These are phyloP conservation scores for Centruroides vittatus DNA, from an alignment of 1,140 invertebrate genomes.

Conservation along the genomic window DNA sequence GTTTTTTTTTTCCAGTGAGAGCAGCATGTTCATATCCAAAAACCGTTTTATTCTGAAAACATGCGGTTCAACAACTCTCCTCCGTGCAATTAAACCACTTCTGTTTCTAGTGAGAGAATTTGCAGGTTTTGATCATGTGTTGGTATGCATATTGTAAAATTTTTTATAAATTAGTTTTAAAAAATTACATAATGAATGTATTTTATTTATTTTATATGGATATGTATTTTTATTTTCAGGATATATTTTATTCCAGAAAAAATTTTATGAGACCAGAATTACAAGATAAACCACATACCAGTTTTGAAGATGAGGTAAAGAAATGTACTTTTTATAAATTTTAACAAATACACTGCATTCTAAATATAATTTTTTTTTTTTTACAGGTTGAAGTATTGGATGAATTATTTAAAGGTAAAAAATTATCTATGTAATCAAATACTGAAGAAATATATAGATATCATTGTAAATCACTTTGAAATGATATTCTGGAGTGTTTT, in stretches of 20 bases:
- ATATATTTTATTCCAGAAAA: slow-evolving; percentile 91
- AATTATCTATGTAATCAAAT: not conserved
- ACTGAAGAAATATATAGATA: too few species aligned
- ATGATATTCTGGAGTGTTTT: too few species aligned
- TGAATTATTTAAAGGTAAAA: slow-evolving; percentile 58
- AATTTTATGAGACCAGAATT: slow-evolving; percentile 88
- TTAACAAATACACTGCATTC: not conserved
- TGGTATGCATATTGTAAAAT: slow-evolving; percentile 33
- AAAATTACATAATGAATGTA: not conserved
- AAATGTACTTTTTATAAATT: not conserved
- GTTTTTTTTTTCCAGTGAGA: slow-evolving; percentile 59
- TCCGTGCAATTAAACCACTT: slow-evolving; percentile 74
- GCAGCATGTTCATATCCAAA: slow-evolving; percentile 94
- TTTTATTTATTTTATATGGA: not conserved
- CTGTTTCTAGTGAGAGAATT: slow-evolving; percentile 68
- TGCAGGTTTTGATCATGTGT: slow-evolving; percentile 64
- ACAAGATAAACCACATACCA: slow-evolving; percentile 67
- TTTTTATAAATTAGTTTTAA: not conserved
- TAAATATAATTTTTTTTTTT: not conserved
- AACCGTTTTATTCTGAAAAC: slow-evolving; percentile 93
- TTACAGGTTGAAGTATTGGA: slow-evolving; percentile 53
- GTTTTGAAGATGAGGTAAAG: slow-evolving; percentile 68
- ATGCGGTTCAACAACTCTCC: slow-evolving; percentile 93
- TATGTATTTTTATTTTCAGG: slow-evolving; percentile 40
- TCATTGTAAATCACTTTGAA: too few species aligned